Base-by-base conservation (phyloP, 2,888 invertebrate genomes). In the Brachypterus glaber region DNA sequence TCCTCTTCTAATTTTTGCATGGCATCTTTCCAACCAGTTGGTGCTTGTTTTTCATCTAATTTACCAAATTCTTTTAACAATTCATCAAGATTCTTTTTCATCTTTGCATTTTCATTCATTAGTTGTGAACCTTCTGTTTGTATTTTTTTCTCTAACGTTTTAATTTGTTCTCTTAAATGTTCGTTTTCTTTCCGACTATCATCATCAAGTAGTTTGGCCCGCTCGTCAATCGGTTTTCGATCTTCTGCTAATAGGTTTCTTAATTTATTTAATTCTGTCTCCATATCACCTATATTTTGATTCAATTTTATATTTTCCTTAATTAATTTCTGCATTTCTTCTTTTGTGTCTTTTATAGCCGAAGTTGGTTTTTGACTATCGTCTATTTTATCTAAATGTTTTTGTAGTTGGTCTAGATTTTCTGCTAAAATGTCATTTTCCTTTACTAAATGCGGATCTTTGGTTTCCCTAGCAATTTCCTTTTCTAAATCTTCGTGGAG, bases 251-350 rank as follows among this genome's bases (percentile, higher is more conserved):
- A 25, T 33, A 51, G 47, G 25, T 50, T 52, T 29, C 51, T 47
- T 26, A 59, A 35, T 8, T 52, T 50, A 17, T 53, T 41, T n/a
- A n/a, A n/a, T n/a, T n/a, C n/a, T n/a, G n/a, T n/a, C n/a, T n/a
- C n/a, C n/a, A n/a, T n/a, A n/a, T n/a, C n/a, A n/a, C 50, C 12
- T 54, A 51, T 9, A 49, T 17, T 29, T 46, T 43, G 39, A 29
- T 42, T 17, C 9, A 58, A 39, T 17, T 51, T 47, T 9, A 55
- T 53, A 21, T 53, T 52, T 44, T 59, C 56, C 39, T 49, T 45
- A 17, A 38, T 47, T 18, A 58, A 34, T 9, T 41, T 41, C 14
- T 50, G 47, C 8, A 51, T n/a, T n/a, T n/a, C n/a, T n/a, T n/a
- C n/a, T n/a, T n/a, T n/a, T n/a, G n/a, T n/a, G n/a, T n/a, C n/a